A percentile compares a stretch with the other conserved stretches of the same genome.
Conservation (phyloP, 1,140 invertebrate species). For the Drosophila micromelanica region DNA sequence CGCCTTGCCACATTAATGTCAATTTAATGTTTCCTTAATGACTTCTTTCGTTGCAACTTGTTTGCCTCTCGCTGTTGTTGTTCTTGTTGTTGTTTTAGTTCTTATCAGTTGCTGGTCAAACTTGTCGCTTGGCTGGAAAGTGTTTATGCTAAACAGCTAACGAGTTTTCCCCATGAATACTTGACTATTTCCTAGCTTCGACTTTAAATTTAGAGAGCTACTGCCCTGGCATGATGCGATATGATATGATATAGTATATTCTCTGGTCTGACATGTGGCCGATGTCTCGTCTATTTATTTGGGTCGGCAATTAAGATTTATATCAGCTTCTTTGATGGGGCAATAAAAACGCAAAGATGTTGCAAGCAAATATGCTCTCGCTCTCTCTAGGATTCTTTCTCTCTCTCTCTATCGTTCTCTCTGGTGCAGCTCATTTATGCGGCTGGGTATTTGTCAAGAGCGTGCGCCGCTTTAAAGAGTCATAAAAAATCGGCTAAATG, state of each 20-base stretch:
- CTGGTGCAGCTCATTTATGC: conserved; percentile 64
- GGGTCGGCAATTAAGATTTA: conserved; percentile 82
- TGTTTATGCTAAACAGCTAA: conserved; percentile 83
- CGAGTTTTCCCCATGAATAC: conserved; percentile 67
- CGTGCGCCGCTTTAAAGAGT: conserved; percentile 72
- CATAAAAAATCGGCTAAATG: conserved; percentile 76
- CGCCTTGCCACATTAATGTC: conserved; percentile 71
- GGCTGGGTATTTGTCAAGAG: conserved; percentile 55
- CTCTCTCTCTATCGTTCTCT: background rate
- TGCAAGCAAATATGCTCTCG: conserved; percentile 47
- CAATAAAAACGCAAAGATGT: conserved; percentile 63
- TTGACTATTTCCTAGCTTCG: conserved; percentile 4
- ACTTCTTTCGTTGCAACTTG: conserved; percentile 77
- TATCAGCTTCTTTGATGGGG: conserved; percentile 74
- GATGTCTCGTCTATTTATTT: conserved; percentile 74
- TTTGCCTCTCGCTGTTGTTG: conserved; percentile 1
- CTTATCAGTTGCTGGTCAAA: conserved; percentile 79
- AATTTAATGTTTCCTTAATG: conserved; percentile 84
- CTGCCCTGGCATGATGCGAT: conserved; percentile 1
- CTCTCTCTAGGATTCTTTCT: conserved; percentile 13
- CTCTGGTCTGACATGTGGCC: conserved; percentile 14
- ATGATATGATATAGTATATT: conserved; percentile 19
- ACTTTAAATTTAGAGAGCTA: conserved; percentile 20
- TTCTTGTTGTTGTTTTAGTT: conserved; percentile 32
- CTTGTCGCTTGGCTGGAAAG: conserved; percentile 70